These are phyloP conservation scores for Dallia pectoralis DNA, from an alignment of 2,797 vertebrate genomes.

Conservation along the genomic window DNA sequence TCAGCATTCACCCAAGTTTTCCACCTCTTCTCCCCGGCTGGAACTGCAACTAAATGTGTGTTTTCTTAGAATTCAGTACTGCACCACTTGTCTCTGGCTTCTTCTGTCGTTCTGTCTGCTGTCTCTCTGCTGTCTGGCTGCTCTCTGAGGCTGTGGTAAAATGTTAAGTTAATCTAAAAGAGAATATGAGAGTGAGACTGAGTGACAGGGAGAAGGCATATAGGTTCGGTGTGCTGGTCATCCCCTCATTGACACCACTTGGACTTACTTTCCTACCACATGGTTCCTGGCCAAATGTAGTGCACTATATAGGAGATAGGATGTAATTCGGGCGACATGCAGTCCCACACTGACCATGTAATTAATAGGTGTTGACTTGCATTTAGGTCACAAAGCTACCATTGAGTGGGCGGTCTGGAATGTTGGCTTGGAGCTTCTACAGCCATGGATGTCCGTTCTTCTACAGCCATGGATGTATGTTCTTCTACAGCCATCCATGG, in stretches of 20 bases:
- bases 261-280: conserved; percentile 8
- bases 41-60: conserved; percentile 33
- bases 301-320: not conserved
- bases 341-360: conserved; percentile 39
- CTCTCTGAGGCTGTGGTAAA: conserved; percentile 47
- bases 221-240: conserved; percentile 47
- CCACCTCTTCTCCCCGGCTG: conserved; percentile 23
- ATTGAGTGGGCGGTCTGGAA: conserved; percentile 46
- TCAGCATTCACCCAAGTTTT: conserved; percentile 40
- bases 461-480: not conserved
- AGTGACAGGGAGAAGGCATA: conserved; percentile 4
- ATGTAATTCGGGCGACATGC: not conserved
- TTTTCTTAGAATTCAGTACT: conserved; percentile 32
- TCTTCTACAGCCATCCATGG: conserved; percentile 35
- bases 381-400: conserved; percentile 56
- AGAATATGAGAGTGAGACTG: conserved; percentile 7
- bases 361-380: conserved; percentile 68
- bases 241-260: conserved; percentile 43
- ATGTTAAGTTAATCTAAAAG: conserved; percentile 60
- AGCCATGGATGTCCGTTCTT: conserved; percentile 33
- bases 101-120: conserved; percentile 24
- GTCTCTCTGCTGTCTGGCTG: conserved; percentile 25
- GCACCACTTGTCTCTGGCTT: conserved; percentile 28
- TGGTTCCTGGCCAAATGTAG: not conserved
- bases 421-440: conserved; percentile 40